Conservation (phyloP, 2,888 invertebrate genomes). For the Limnephilus rhombicus region DNA sequence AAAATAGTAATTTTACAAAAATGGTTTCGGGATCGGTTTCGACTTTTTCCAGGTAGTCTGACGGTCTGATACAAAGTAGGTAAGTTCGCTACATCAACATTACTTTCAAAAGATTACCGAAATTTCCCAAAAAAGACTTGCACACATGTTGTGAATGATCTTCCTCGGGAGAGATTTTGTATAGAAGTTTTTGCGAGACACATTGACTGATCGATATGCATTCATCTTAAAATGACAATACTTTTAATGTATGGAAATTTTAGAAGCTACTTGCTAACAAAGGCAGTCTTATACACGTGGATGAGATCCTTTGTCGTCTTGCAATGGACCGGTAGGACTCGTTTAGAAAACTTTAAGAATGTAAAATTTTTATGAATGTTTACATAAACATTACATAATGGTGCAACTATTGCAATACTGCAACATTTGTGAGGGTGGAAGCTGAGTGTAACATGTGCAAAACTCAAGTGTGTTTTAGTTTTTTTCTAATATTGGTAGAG, state of each 20-base stretch:
- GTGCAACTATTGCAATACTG: neutral
- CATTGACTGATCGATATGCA: neutral
- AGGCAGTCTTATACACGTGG: neutral
- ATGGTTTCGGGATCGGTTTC: neutral
- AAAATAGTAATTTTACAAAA: neutral
- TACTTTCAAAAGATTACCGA: constrained; percentile 17
- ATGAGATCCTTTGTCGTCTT: neutral
- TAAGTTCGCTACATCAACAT: neutral
- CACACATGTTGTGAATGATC: constrained; percentile 5
- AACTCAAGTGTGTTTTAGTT: neutral
- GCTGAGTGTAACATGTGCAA: neutral
- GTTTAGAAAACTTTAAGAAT: neutral
- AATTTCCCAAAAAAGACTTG: neutral
- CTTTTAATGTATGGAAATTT: neutral
- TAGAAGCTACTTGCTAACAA: constrained; percentile 9
- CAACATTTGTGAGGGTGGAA: neutral
- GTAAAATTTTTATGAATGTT: neutral
- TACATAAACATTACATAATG: too few species aligned
- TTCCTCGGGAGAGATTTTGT: neutral
- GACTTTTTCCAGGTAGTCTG: neutral
- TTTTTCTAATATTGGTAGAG: neutral
- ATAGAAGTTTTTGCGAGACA: neutral
- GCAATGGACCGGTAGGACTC: neutral
- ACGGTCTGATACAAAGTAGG: neutral
- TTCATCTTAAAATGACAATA: neutral